These are phyloP conservation scores for Vulpes ferrilata DNA, from an alignment of 2,113 vertebrate genomes.

Conservation along the genomic window DNA sequence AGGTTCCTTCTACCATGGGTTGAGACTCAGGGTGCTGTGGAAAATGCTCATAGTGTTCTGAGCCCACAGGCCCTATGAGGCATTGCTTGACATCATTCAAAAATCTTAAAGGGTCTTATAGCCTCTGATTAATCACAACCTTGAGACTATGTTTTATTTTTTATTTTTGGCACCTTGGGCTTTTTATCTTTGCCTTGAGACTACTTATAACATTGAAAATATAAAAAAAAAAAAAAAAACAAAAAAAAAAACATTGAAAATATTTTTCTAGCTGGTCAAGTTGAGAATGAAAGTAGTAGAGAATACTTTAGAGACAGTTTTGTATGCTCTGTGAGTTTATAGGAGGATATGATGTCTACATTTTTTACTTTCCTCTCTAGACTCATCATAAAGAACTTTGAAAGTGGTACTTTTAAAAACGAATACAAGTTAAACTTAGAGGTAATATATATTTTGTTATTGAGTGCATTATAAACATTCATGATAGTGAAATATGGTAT, in stretches of 20 bases:
- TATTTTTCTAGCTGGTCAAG: constrained; percentile 24
- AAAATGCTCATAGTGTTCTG: neutral
- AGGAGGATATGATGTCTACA: neutral
- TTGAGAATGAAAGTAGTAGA: neutral
- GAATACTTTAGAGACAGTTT: neutral
- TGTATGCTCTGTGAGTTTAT: neutral
- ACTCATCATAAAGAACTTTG: constrained; percentile 7
- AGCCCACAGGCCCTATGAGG: neutral
- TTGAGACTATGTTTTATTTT: neutral
- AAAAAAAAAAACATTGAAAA: neutral
- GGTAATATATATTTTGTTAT: neutral
- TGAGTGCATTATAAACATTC: constrained; percentile 3
- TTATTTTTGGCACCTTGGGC: neutral
- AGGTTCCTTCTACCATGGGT: neutral
- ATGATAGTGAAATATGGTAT: neutral
- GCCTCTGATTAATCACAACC: neutral
- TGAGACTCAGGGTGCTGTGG: neutral
- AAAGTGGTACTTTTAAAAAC: neutral
- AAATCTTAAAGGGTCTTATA: neutral
- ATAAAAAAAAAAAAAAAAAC: constrained; percentile 15
- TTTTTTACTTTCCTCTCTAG: neutral
- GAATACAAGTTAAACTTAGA: neutral
- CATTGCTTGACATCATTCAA: neutral
- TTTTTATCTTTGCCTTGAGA: neutral
- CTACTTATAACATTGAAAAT: neutral